Base-by-base conservation (phyloP, 2,113 vertebrate species). In the Pedetes capensis region DNA sequence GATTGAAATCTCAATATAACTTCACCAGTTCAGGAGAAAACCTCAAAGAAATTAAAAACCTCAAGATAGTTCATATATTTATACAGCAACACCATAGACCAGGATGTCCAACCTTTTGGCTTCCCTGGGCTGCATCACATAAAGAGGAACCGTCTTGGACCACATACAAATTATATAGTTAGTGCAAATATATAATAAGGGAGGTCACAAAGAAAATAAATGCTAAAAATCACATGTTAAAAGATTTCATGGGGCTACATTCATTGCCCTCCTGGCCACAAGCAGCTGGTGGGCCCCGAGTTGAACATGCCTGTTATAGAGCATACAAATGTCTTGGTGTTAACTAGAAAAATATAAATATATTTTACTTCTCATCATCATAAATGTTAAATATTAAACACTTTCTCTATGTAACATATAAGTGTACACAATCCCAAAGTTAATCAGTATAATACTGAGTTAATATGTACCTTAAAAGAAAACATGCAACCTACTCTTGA, bases 261-360 rank as follows among this genome's bases (percentile, higher is more conserved):
- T n/a, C n/a, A n/a, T n/a, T n/a, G n/a, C n/a, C n/a, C n/a, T n/a
- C n/a, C n/a, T n/a, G n/a, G n/a, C n/a, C n/a, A n/a, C n/a, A n/a
- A n/a, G n/a, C n/a, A n/a, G n/a, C n/a, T n/a, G n/a, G n/a, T n/a
- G n/a, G n/a, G n/a, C n/a, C n/a, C n/a, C n/a, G n/a, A n/a, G n/a
- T n/a, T n/a, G n/a, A n/a, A n/a, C n/a, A n/a, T n/a, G n/a, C n/a
- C n/a, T n/a, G n/a, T n/a, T n/a, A n/a, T n/a, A n/a, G 23, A 83
- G 55, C 57, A 91, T 39, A 91, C 0, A 81, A 55, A 81, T 51
- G 9, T 44, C 44, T 87, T 34, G 37, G 44, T 68, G 25, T 64
- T 79, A 84, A 59, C 20, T 87, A 95, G 64, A 92, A 91, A 94
- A 95, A 93, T 90, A 86, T 16, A 91, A 78, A n/a, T n/a, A 72